Conservation (phyloP, 1,140 invertebrate species). For the Aphis craccivora region DNA sequence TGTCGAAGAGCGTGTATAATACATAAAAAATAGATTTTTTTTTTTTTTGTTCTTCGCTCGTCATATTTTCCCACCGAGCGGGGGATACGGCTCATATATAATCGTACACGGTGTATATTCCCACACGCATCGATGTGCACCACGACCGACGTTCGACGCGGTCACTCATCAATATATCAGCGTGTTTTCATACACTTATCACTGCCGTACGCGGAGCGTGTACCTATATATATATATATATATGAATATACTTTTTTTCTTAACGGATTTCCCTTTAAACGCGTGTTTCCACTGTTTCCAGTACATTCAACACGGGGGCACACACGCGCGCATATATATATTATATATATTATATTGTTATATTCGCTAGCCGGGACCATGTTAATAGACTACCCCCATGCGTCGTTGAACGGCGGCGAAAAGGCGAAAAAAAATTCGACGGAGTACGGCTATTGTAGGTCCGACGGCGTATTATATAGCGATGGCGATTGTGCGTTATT, state of each 20-base stretch:
- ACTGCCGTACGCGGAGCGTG: background rate
- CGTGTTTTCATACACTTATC: background rate
- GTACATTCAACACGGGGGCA: background rate
- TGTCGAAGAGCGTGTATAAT: background rate
- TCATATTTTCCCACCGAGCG: conserved; percentile 31
- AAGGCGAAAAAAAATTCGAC: conserved; percentile 12
- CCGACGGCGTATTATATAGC: background rate
- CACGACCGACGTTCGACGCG: background rate
- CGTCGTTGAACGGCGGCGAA: too few species aligned
- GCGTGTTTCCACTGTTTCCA: conserved; percentile 22
- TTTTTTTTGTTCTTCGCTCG: background rate
- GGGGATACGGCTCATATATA: background rate
- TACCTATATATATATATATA: background rate
- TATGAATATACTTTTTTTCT: background rate
- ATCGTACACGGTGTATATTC: background rate
- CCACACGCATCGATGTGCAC: background rate
- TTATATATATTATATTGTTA: background rate
- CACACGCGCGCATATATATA: background rate
- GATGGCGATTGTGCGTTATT: conserved; percentile 8
- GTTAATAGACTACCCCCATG: background rate
- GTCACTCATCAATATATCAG: background rate
- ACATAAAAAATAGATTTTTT: background rate
- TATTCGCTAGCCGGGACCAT: background rate
- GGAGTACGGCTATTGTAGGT: conserved; percentile 3
- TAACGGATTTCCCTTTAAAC: conserved; percentile 37